Conservation (phyloP, 2,113 vertebrate genomes). For the Rhombomys opimus region DNA sequence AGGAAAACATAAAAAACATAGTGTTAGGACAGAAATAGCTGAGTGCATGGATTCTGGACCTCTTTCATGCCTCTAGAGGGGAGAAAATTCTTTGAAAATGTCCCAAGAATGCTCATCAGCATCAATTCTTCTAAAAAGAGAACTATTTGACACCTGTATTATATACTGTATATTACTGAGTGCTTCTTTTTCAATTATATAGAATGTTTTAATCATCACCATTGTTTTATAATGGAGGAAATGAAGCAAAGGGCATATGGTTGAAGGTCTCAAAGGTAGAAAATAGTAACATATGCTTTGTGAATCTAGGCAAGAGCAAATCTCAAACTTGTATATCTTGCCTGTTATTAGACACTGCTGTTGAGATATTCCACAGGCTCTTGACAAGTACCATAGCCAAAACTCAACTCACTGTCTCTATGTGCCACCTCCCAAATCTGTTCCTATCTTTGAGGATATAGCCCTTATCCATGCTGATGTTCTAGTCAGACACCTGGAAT, state of each 20-base stretch:
- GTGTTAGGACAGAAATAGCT: neutral
- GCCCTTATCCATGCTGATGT: neutral
- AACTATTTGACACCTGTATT: neutral
- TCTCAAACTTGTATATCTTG: neutral
- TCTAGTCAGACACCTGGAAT: neutral
- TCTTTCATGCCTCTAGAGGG: neutral
- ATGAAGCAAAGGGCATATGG: neutral
- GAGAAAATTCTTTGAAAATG: neutral
- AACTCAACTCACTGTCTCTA: slow-evolving; percentile 28
- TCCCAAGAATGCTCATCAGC: neutral
- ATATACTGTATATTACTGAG: slow-evolving; percentile 24
- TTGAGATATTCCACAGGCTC: neutral
- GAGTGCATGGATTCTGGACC: neutral
- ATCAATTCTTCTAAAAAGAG: neutral
- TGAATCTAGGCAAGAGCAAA: slow-evolving; percentile 15
- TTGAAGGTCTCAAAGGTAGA: neutral
- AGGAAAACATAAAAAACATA: slow-evolving; percentile 6
- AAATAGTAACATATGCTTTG: slow-evolving; percentile 44
- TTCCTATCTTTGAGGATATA: neutral
- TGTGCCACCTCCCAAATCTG: neutral
- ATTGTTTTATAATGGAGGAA: slow-evolving; percentile 8
- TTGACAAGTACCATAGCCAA: neutral
- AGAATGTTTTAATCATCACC: neutral
- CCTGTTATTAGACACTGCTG: slow-evolving; percentile 5
- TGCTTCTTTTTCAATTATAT: neutral